These are phyloP conservation scores for Pedionomus torquatus DNA, from an alignment of 2,113 vertebrate species.

Conservation along the genomic window DNA sequence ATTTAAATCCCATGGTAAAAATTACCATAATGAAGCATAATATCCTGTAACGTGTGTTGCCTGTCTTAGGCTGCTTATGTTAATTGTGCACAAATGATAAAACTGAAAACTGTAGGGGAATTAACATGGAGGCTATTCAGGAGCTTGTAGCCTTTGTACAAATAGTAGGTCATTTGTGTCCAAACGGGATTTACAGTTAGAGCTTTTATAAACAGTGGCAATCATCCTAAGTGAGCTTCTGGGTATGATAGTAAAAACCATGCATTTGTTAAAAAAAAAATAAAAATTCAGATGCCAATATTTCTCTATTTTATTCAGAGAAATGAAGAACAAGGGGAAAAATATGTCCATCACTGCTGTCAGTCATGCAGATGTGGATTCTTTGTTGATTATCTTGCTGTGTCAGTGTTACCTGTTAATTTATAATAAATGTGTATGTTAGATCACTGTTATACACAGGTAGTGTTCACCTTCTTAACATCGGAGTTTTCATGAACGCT, in stretches of 20 bases:
- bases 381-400: not conserved
- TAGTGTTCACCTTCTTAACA: not conserved
- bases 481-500: not conserved
- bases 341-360: rapidly evolving
- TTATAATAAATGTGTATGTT: not conserved
- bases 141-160: not conserved
- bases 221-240: not conserved
- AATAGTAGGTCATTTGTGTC: not conserved
- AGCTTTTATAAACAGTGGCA: not conserved
- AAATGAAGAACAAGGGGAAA: not conserved
- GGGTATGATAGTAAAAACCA: not conserved
- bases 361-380: not conserved
- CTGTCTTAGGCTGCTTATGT: not conserved
- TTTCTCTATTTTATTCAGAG: not conserved
- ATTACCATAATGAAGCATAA: not conserved
- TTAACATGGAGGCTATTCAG: rapidly evolving
- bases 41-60: not conserved
- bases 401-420: not conserved
- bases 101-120: not conserved
- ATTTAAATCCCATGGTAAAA: not conserved
- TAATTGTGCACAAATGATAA: not conserved
- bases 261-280: not conserved
- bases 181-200: not conserved
- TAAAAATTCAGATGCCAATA: not conserved
- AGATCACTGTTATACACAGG: not conserved